A percentile compares a stretch with the other conserved stretches of the same genome.
phyloP scores from a whole-genome alignment of 2,797 vertebrate genomes.

The Acrossocheilus fasciatus region DNA sequence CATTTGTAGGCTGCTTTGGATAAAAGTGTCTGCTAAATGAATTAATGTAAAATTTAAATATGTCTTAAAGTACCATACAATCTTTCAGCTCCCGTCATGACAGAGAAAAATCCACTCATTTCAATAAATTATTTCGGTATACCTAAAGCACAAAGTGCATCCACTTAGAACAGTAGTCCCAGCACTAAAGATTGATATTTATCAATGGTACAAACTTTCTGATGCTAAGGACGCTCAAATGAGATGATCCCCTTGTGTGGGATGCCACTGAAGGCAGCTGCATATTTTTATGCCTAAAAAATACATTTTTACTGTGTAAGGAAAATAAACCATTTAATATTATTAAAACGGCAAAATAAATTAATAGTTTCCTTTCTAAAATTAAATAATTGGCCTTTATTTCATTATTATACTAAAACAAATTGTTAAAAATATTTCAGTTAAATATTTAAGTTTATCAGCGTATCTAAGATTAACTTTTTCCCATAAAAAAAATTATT shows the following conservation, averaged over 20 bases:
- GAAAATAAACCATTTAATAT: not conserved
- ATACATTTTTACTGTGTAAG: not conserved
- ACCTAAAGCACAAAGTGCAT: not conserved
- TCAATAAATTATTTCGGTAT: not conserved
- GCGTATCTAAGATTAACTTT: not conserved
- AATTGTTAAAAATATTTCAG: not conserved
- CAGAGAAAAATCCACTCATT: not conserved
- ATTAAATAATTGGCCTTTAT: not conserved
- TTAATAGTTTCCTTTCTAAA: not conserved
- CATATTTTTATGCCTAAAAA: not conserved
- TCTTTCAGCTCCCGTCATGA: conserved; percentile 3
- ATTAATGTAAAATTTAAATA: not conserved
- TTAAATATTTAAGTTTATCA: not conserved
- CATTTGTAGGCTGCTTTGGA: not conserved
- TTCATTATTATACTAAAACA: not conserved
- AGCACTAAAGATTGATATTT: not conserved
- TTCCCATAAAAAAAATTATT: not conserved
- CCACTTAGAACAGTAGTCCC: no score
- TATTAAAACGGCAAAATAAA: not conserved
- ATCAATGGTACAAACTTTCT: no score
- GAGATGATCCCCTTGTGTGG: not conserved
- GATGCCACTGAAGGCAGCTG: not conserved
- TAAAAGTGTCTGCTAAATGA: not conserved
- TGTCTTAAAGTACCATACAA: not conserved
- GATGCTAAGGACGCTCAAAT: not conserved